Evolutionary conservation across 1,140 invertebrate species (phyloP), one percentile per base, ranked within the genome.

Genomic region (Magallana angulata): DNA sequence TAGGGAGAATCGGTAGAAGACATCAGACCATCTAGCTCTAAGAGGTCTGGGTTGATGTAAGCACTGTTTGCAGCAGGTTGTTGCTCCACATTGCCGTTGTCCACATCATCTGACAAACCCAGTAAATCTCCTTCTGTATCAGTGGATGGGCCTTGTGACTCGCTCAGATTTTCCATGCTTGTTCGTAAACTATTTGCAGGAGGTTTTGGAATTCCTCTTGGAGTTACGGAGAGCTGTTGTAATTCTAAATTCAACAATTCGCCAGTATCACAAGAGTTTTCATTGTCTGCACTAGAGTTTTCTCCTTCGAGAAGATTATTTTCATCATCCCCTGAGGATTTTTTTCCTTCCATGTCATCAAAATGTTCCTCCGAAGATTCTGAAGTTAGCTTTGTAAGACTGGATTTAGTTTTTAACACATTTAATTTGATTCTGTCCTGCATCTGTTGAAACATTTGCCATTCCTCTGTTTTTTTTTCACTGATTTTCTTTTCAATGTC

Each of bases 381-480:
- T 7, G 90, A 88, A 30, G 90, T 91, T 56, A 95, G 91, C 90
- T 95, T 94, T 58, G 91, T 92, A 59, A 95, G 88, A 88, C 90
- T 93, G 64, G 88, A 91, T 90, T 95, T 93, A 30, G 94, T 94
- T 90, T 95, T 94, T 57, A 91, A 88, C 16, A 95, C 92, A 89
- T 94, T 94, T 60, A 92, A 90, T 86, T 95, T 93, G 81, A 95
- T 95, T 88, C 93, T 93, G 80, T 94, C 94, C 85, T 94, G 94
- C 91, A 95, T 94, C 90, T 94, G 92, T 85, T 94, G 92, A 90
- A 95, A 95, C 83, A 92, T 94, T 89, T 94, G 92, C 95, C 95
- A 95, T 91, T 95, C 95, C 90, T 95, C 95, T 8, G 94, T 94
- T 85, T 94, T 93, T 80, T 91, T 91, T 62, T 94, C 93, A 87